Evolutionary conservation across 2,888 invertebrate genomes (phyloP).

Genomic region (Papilio elwesi): DNA sequence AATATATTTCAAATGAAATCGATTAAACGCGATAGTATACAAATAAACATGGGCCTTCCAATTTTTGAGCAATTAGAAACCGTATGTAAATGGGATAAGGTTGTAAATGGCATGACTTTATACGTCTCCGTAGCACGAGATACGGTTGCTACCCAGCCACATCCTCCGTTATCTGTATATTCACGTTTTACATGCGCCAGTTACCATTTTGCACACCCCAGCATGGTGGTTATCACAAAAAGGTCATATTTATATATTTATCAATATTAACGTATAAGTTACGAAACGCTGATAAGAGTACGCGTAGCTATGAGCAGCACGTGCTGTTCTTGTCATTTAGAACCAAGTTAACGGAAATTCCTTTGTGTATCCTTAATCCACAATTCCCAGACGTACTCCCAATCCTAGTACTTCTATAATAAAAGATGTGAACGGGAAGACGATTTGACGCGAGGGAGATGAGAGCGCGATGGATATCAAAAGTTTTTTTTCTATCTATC

Average conservation of each 20-base stretch:
- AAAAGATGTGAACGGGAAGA: too few species aligned
- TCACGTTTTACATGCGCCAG: neutral
- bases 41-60: neutral
- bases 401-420: too few species aligned
- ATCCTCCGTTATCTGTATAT: slow-evolving; percentile 26
- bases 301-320: too few species aligned
- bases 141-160: slow-evolving; percentile 11
- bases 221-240: neutral
- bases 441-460: too few species aligned
- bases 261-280: neutral
- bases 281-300: neutral
- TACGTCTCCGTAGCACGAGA: slow-evolving; percentile 8
- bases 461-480: too few species aligned
- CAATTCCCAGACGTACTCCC: too few species aligned
- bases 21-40: neutral
- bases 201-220: neutral
- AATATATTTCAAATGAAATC: slow-evolving; percentile 5
- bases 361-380: too few species aligned
- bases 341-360: too few species aligned
- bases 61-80: neutral
- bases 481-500: too few species aligned
- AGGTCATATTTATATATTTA: neutral
- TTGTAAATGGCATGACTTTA: neutral
- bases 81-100: neutral
- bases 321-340: too few species aligned